Conservation (phyloP, 2,113 vertebrate species). For the Hemichromis elongatus region DNA sequence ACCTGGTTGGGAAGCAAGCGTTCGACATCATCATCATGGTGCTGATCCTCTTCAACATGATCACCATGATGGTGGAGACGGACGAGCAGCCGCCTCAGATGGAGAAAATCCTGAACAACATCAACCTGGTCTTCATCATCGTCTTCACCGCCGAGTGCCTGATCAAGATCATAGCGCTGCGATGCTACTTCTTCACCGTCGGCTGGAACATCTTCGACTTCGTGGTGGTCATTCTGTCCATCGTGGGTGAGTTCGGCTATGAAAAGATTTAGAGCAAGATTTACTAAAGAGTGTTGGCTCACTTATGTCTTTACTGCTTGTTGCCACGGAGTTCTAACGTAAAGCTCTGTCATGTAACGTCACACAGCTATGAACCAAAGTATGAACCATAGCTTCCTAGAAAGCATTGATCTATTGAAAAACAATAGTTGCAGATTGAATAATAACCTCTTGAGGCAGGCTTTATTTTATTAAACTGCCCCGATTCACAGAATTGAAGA, state of each 20-base stretch:
- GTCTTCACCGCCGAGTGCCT: slow-evolving; percentile 91
- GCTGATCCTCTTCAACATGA: slow-evolving; percentile 97
- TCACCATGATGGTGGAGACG: slow-evolving; percentile 99
- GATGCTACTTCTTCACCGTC: slow-evolving; percentile 94
- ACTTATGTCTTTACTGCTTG: no score
- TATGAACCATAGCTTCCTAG: not conserved
- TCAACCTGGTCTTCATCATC: slow-evolving; percentile 93
- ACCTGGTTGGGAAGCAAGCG: slow-evolving; percentile 89
- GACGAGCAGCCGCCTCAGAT: slow-evolving; percentile 88
- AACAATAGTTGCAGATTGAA: accelerated
- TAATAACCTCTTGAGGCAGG: not conserved
- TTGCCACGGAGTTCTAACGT: no score
- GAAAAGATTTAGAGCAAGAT: accelerated
- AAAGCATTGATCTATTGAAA: no score
- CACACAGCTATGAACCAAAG: not conserved
- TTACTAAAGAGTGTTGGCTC: not conserved
- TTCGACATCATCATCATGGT: slow-evolving; percentile 98
- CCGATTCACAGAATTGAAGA: accelerated
- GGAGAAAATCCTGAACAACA: slow-evolving; percentile 84
- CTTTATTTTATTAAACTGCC: not conserved
- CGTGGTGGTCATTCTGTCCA: slow-evolving; percentile 96
- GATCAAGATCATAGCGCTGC: slow-evolving; percentile 86
- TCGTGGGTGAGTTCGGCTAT: slow-evolving; percentile 80
- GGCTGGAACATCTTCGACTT: slow-evolving; percentile 99
- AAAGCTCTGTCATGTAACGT: not conserved